Base-by-base conservation (phyloP, 2,113 vertebrate genomes). In the Sceloporus tristichus region DNA sequence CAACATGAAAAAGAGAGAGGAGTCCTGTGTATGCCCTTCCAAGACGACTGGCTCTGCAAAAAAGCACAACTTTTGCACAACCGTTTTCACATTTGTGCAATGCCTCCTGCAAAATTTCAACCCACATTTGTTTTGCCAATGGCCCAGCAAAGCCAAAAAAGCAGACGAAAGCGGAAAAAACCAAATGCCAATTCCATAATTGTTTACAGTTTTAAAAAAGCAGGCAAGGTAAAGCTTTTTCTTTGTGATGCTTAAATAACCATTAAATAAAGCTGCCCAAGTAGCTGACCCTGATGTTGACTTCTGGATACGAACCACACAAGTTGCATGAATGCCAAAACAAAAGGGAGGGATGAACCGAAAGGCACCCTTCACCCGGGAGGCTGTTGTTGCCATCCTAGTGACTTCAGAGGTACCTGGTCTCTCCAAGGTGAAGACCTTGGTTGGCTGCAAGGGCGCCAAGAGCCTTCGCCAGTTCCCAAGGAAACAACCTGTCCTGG, bases 401-500 rank as follows among this genome's bases (percentile, higher is more conserved):
- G 88, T 53, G 84, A 90, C 86, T 83, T 74, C 65, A 70, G 84
- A 92, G 87, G 82, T 91, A 95, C 94, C 92, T 91, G 90, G 84
- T 80, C 56, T 76, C 48, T 0, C 71, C 91, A 90, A 94, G 92
- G 93, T 90, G 90, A 79, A 59, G 89, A 75, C 92, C 93, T 92
- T 91, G 92, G 88, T 2, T 16, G 84, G 87, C 76, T 10, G 29
- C 2, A 0, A 53, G 27, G 82, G 85, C 78, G 59, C 1, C 0
- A 2, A 86, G 53, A 42, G 27, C 73, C 86, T 25, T 53, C 3
- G 79, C 90, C 88, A 92, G 83, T 90, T 90, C 86, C 87, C 93
- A 93, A 93, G 86, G 89, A 94, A 93, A 94, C 85, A 85, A 59
- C 54, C 13, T 91, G 77, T 90, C 92, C 92, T 53, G 11, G 42